A percentile compares a stretch with the other conserved stretches of the same genome.
Evolutionary conservation across 2,888 invertebrate species (phyloP).

Genomic region (Nomada fabriciana): DNA sequence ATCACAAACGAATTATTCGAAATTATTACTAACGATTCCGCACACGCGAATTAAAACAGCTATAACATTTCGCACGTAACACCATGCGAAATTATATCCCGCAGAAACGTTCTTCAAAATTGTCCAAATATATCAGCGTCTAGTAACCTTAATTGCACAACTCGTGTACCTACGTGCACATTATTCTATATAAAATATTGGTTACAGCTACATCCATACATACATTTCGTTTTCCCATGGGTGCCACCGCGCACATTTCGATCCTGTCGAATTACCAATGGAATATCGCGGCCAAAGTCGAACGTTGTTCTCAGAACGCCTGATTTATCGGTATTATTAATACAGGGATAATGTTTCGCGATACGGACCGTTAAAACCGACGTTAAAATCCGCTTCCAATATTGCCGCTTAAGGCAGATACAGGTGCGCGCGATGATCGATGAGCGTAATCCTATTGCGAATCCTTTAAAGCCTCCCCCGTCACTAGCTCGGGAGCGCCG

Average conservation of each 20-base stretch:
- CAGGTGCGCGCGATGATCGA: slow-evolving; percentile 71
- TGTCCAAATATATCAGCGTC: not conserved
- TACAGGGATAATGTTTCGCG: slow-evolving; percentile 76
- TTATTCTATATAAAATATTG: slow-evolving; percentile 25
- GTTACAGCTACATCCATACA: not conserved
- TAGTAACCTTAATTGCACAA: slow-evolving; percentile 24
- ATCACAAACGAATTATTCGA: no score
- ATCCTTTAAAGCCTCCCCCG: slow-evolving; percentile 68
- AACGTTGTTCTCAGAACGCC: slow-evolving; percentile 71
- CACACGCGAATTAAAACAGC: no score
- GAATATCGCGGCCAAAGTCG: slow-evolving; percentile 70
- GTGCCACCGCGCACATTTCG: slow-evolving; percentile 68
- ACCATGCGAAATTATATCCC: not conserved
- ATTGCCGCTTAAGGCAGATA: slow-evolving; percentile 73
- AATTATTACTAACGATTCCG: no score
- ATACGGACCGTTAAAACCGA: slow-evolving; percentile 73
- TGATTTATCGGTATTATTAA: slow-evolving; percentile 79
- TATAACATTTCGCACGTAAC: no score
- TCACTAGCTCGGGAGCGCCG: slow-evolving; percentile 45
- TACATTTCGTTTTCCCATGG: slow-evolving; percentile 69
- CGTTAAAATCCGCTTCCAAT: slow-evolving; percentile 74
- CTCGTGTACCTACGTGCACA: not conserved
- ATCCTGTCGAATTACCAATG: slow-evolving; percentile 71
- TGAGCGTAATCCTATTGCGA: slow-evolving; percentile 72
- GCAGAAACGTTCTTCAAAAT: not conserved